Base-by-base conservation (phyloP, 2,797 vertebrate species). In the Crocidura indochinensis region DNA sequence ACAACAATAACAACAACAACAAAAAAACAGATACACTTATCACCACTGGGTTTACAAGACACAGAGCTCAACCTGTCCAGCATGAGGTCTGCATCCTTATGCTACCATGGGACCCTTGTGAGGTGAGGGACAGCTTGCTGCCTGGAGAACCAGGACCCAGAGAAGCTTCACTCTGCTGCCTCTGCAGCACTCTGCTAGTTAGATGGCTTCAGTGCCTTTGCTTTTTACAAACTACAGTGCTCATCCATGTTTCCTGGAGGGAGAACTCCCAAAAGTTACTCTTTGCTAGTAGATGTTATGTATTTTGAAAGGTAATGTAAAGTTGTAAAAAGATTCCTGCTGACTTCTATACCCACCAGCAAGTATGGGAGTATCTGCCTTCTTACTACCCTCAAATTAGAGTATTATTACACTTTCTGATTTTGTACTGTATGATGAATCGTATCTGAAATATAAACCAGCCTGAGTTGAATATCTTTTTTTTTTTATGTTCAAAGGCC, bases 391-490 rank as follows among this genome's bases (percentile, higher is more conserved):
- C 49, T 51, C 62, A 31, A 26, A 15, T 71, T 46, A 31, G 64
- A 49, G 56, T 11, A 29, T 82, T 67, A 73, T n/a, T 67, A 85
- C 27, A 78, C 22, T 69, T 76, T 78, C 88, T 81, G 44, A 47
- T 56, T 77, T 91, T 77, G 83, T 69, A 51, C 72, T 53, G 0
- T 10, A 22, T 51, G 60, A 91, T 73, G 62, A 95, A 88, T 49
- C 67, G 22, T 64, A 89, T 72, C 65, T 72, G 67, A 82, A 80
- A 77, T 93, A 29, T 24, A 12, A 91, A 49, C 51, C n/a, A 75
- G 53, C 51, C 51, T 53, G 51, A 17, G 47, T 24, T 65, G 17
- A 81, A 19, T 85, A 65, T 81, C 67, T 90, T 75, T 94, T 80
- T 67, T 86, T 53, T 14, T 53, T 12, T 87, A n/a, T 2, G 29